Evolutionary conservation across 2,888 invertebrate genomes (phyloP).

Genomic region (Heliconius sara): DNA sequence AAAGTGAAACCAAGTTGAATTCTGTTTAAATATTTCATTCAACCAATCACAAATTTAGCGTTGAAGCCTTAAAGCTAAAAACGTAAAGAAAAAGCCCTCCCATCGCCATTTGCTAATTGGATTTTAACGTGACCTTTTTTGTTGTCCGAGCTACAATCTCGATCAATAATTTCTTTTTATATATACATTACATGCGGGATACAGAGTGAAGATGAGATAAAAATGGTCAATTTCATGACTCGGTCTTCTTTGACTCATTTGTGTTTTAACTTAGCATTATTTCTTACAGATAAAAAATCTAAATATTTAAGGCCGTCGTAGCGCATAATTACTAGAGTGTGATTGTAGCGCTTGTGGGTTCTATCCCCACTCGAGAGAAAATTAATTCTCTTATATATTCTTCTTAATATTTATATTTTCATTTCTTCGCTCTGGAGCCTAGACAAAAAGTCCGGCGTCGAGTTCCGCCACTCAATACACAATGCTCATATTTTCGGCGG

Average conservation of each 20-base stretch:
- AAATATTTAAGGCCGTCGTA: too few species aligned
- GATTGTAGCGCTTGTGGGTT: too few species aligned
- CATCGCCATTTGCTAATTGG: conserved; percentile 42
- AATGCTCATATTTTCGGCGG: not conserved
- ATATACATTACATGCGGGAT: not conserved
- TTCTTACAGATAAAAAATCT: too few species aligned
- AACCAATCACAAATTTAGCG: conserved; percentile 11
- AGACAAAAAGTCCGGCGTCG: not conserved
- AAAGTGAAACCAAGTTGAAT: conserved; percentile 1
- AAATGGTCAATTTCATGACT: not conserved
- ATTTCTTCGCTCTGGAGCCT: too few species aligned
- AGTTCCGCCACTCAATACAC: not conserved
- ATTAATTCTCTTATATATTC: too few species aligned
- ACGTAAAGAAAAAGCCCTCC: conserved; percentile 31
- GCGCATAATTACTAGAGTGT: too few species aligned
- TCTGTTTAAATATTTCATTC: conserved; percentile 13
- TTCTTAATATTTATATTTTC: too few species aligned
- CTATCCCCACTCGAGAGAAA: too few species aligned
- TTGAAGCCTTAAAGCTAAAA: conserved; percentile 27
- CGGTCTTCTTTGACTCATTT: too few species aligned
- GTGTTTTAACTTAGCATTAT: too few species aligned
- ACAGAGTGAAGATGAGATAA: not conserved
- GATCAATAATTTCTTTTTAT: conserved; percentile 11
- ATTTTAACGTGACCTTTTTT: conserved; percentile 41
- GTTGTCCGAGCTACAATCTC: conserved; percentile 6